Evolutionary conservation across 2,888 invertebrate genomes (phyloP), one percentile per base, ranked within the genome.

Genomic region (Colletes collaris): DNA sequence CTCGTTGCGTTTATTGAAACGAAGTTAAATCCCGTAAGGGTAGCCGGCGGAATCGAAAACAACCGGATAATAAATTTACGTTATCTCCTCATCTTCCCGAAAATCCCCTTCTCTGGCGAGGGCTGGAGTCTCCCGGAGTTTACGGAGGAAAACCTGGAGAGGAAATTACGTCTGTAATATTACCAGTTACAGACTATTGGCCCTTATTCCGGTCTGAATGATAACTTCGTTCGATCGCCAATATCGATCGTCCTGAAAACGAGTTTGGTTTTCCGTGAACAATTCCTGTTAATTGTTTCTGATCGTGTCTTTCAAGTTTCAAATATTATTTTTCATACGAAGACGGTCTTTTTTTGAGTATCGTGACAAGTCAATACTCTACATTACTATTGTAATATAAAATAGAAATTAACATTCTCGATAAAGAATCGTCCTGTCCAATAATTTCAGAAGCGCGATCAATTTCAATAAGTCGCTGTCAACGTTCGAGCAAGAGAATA

Each of bases 121-220:
- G 58, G 35, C 1, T 27, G 27, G 49, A 19, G n/a, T 66, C 60
- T 7, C 27, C 50, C 16, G 6, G 64, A 50, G 63, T 66, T 66
- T 71, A 62, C 65, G n/a, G 64, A 46, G 13, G 56, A 52, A 67
- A 49, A 50, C 79, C 58, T 55, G 27, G 66, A 72, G 58, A 50
- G 79, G 79, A 79, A 79, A 79, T 79, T 79, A 73, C 79, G 79
- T 79, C 79, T 79, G 79, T 68, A 65, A 79, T 79, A 79, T 79
- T 73, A 79, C 79, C 67, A 55, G 79, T 79, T 73, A 73, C 68
- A 52, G 73, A 60, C 79, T 64, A 79, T 79, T 73, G 79, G 59
- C 59, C 52, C 59, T 79, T 79, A 79, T 68, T 79, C 72, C 79
- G 63, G 58, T 7, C 59, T 49, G 64, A 60, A 59, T 37, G 73